Base-by-base conservation (phyloP, 37 sponge, comb jelly and placozoan species). In the Tethya wilhelma region DNA sequence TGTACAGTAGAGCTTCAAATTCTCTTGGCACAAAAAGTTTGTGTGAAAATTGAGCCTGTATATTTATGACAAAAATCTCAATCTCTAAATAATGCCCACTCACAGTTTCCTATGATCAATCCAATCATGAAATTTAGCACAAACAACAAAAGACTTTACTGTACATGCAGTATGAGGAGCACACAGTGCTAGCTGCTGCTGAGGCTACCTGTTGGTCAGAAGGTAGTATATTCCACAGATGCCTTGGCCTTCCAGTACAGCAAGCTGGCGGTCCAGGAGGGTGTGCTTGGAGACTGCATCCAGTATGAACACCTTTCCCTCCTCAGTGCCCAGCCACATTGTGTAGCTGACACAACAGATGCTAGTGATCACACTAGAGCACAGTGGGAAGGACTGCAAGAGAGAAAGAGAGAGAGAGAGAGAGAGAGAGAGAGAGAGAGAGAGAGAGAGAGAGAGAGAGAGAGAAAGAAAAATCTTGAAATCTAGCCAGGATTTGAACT, bases 241-340 rank as follows among this genome's bases (percentile, higher is more conserved):
- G 26, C 80, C 77, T 66, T 90, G 84, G 42, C 80, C 77, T 0
- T 71, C 32, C 20, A n/a, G 44, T 36, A 90, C 37, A 25, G 90
- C 63, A 29, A 94, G 80, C 2, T 74, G 49, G 23, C 94, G 79
- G 42, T 82, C 59, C 45, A 83, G 57, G 45, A 86, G 78, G 26
- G 58, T 41, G 20, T 84, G 66, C 20, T 79, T 62, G 41, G 87
- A 68, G 65, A 78, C 36, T n/a, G 87, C 88, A 33, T 83, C 81
- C 28, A 57, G 80, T 34, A 94, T 42, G 64, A 63, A 74, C 29
- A 94, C 60, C 33, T 74, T 28, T 8, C 94, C 94, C 22, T 84
- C 56, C 29, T 86, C 84, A 4, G 87, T 83, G 0, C 94, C 94
- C 36, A 94, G 38, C 94, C 94, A 94, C 82, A 93, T 81, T 44